Evolutionary conservation across 1,140 invertebrate species (phyloP).

Genomic region (Conus betulinus): DNA sequence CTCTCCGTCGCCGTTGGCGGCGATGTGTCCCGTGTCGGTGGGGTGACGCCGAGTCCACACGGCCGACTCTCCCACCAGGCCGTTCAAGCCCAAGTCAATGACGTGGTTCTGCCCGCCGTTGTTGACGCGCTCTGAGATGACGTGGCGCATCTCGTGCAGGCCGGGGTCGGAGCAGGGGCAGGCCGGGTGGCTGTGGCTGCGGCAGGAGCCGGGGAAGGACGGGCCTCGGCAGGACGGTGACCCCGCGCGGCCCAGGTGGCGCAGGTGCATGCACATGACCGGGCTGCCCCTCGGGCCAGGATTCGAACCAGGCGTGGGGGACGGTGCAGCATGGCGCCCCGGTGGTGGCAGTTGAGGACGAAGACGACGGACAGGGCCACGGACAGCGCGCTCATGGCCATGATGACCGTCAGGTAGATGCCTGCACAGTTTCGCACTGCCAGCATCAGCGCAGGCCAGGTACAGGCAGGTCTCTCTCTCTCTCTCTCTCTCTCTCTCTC

Average conservation of each 20-base stretch:
- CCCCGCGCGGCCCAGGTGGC: conserved; percentile 21
- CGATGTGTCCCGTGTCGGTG: not conserved
- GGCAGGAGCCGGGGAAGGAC: not conserved
- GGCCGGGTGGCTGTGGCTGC: not conserved
- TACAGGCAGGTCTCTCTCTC: too few species aligned
- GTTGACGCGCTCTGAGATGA: not conserved
- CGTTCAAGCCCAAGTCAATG: conserved; percentile 36
- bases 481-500: too few species aligned
- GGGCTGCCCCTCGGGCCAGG: conserved; percentile 43
- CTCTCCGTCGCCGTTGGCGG: conserved; percentile 11
- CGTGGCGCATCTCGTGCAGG: conserved; percentile 6
- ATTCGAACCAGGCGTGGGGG: conserved; percentile 61
- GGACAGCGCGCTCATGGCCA: conserved; percentile 75
- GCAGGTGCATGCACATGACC: conserved; percentile 57
- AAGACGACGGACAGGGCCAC: conserved; percentile 75
- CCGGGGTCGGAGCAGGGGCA: not conserved
- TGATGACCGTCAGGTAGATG: conserved; percentile 74
- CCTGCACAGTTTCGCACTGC: conserved; percentile 57
- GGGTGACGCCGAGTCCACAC: conserved; percentile 19
- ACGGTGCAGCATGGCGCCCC: conserved; percentile 56
- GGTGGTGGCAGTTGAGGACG: conserved; percentile 74
- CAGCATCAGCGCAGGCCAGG: too few species aligned
- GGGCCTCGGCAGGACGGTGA: not conserved
- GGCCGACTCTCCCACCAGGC: conserved; percentile 19
- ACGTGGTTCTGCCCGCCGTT: conserved; percentile 2